Evolutionary conservation across 2,797 vertebrate genomes (phyloP), one percentile per base, ranked within the genome.

Genomic region (Mormyrops boulengeri): DNA sequence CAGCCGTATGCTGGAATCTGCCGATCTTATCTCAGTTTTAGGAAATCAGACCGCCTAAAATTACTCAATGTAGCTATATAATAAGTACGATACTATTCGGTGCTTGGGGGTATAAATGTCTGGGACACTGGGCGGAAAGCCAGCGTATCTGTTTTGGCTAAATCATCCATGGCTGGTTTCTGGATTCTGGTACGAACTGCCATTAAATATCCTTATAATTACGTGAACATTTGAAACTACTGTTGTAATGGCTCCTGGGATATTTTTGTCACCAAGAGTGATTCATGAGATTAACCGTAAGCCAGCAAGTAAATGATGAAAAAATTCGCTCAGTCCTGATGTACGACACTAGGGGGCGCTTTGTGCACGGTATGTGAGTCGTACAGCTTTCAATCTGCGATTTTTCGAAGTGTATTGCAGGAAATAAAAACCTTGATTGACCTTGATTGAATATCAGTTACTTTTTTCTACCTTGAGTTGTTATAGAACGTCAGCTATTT

Each of bases 311-410:
- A 73, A 73, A 73, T 73, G 30, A 5, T 19, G 26, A 44, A 47
- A n/a, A 19, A 44, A 17, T 7, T 82, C 17, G 17, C 38, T 82
- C 77, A n/a, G 77, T 34, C 50, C 85, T 47, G 41, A 11, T 82
- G 17, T 38, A 0, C 47, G 3, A 34, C 92, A 91, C 91, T 41
- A 92, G 93, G 90, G 89, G 92, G 91, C 90, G 87, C 55, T 89
- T 6, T 62, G 88, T 80, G 88, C 90, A 62, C 38, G 69, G 8
- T 38, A n/a, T 55, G 85, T 22, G 85, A 82, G 26, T 26, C 3
- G 4, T 52, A 34, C 8, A 12, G 47, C 41, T 44, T 82, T 47
- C 14, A n/a, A 19, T 44, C 41, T 4, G 17, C 17, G 19, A 0
- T 9, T 80, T 47, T 80, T 80, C 73, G 12, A 41, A 44, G 38